Evolutionary conservation across 2,888 invertebrate species (phyloP).

Genomic region (Mechanitis messenoides): DNA sequence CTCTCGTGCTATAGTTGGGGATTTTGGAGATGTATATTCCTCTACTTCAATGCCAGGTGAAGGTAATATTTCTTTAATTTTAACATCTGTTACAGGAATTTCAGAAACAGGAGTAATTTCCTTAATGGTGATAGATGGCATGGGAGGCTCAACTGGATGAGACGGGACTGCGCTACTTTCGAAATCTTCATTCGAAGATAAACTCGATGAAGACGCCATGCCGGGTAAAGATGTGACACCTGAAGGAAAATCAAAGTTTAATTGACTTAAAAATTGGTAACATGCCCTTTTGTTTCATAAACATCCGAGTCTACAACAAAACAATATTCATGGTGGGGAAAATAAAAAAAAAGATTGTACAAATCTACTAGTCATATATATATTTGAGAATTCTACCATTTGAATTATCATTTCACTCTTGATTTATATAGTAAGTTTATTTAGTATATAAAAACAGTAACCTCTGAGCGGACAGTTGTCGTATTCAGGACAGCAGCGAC

Average conservation of each 20-base stretch:
- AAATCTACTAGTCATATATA: too few species aligned
- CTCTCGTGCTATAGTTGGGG: slow-evolving; percentile 64
- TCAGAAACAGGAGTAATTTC: slow-evolving; percentile 77
- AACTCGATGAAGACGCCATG: slow-evolving; percentile 40
- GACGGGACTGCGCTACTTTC: slow-evolving; percentile 37
- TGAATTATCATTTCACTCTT: too few species aligned
- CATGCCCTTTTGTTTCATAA: too few species aligned
- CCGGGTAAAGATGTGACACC: slow-evolving; percentile 60
- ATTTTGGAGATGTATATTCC: slow-evolving; percentile 64
- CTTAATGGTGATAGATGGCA: slow-evolving; percentile 73
- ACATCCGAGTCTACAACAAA: too few species aligned
- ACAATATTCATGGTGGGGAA: too few species aligned
- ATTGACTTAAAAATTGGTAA: neutral
- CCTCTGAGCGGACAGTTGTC: slow-evolving; percentile 86
- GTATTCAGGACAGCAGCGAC: slow-evolving; percentile 88
- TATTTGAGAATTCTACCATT: too few species aligned
- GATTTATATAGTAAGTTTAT: neutral
- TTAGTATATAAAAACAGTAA: slow-evolving; percentile 23
- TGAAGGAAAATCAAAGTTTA: slow-evolving; percentile 36
- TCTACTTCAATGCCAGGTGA: slow-evolving; percentile 56
- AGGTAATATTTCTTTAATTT: slow-evolving; percentile 66
- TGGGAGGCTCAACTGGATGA: slow-evolving; percentile 45
- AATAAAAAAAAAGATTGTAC: too few species aligned
- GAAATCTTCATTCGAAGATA: slow-evolving; percentile 37
- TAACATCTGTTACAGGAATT: slow-evolving; percentile 65